Percentiles rank a stretch among this genome's conserved stretches.
phyloP scores from a whole-genome alignment of 2,888 invertebrate species.

The Cantharis nigra region DNA sequence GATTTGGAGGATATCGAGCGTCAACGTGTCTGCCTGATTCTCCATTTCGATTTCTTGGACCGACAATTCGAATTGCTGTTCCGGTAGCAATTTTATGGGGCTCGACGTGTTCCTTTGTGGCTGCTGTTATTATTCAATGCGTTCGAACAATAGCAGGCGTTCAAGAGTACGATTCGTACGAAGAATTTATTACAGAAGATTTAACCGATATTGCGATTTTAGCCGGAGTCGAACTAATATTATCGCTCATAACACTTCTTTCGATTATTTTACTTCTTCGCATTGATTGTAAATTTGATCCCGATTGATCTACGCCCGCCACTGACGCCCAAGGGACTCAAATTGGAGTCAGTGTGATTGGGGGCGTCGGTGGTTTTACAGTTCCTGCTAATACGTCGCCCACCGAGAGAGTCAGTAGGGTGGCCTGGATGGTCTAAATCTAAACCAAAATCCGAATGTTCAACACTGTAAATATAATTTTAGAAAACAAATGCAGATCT shows the following conservation, averaged over 20 bases:
- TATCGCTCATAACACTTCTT: slow-evolving; percentile 59
- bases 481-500: not conserved
- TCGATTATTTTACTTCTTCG: slow-evolving; percentile 61
- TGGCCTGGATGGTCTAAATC: slow-evolving; percentile 64
- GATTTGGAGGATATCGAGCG: slow-evolving; percentile 52
- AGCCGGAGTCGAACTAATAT: slow-evolving; percentile 58
- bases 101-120: slow-evolving; percentile 60
- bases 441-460: not conserved
- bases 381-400: slow-evolving; percentile 55
- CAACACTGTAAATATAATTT: not conserved
- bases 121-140: slow-evolving; percentile 62
- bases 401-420: slow-evolving; percentile 60
- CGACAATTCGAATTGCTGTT: slow-evolving; percentile 48
- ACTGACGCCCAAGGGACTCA: slow-evolving; percentile 56
- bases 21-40: slow-evolving; percentile 49
- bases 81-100: slow-evolving; percentile 59
- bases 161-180: slow-evolving; percentile 31
- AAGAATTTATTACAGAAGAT: slow-evolving; percentile 16
- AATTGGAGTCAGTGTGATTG: slow-evolving; percentile 48
- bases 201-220: slow-evolving; percentile 52
- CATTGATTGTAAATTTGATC: slow-evolving; percentile 59
- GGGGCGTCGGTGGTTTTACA: slow-evolving; percentile 43
- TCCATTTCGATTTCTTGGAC: slow-evolving; percentile 49
- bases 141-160: slow-evolving; percentile 55
- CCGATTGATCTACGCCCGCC: slow-evolving; percentile 51